Conservation (phyloP, 2,797 vertebrate genomes). For the Erpetoichthys calabaricus region DNA sequence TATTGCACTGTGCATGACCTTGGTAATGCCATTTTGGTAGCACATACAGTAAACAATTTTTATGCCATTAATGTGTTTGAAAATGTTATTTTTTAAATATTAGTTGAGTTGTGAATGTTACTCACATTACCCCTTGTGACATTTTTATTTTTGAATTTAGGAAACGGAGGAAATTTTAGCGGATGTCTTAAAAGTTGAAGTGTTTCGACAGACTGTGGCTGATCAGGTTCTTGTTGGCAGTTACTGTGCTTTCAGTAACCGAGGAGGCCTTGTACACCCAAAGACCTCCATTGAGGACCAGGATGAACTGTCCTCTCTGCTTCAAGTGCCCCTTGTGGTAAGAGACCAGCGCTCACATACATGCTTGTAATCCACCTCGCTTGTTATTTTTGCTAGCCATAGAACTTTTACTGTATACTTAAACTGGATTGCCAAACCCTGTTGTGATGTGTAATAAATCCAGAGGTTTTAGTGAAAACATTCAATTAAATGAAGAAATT, state of each 20-base stretch:
- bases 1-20: too few species aligned
- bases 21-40: too few species aligned
- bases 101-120: too few species aligned
- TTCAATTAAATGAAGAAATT: too few species aligned
- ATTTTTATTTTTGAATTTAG: conserved; percentile 31
- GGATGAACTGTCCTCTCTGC: conserved; percentile 86
- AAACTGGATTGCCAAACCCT: not conserved
- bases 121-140: not conserved
- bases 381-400: not conserved
- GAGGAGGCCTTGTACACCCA: conserved; percentile 88
- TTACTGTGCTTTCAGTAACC: conserved; percentile 89
- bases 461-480: not conserved
- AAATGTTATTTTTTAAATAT: too few species aligned
- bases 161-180: conserved; percentile 94
- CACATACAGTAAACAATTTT: too few species aligned
- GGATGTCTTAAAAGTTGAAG: conserved; percentile 88
- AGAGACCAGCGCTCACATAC: conserved; percentile 25
- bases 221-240: conserved; percentile 92
- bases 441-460: conserved; percentile 1
- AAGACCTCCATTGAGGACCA: conserved; percentile 90
- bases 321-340: conserved; percentile 94
- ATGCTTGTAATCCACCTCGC: too few species aligned
- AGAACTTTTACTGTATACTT: conserved; percentile 3
- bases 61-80: too few species aligned
- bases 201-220: conserved; percentile 91